Evolutionary conservation across 2,113 vertebrate species (phyloP).

Genomic region (Passer domesticus): DNA sequence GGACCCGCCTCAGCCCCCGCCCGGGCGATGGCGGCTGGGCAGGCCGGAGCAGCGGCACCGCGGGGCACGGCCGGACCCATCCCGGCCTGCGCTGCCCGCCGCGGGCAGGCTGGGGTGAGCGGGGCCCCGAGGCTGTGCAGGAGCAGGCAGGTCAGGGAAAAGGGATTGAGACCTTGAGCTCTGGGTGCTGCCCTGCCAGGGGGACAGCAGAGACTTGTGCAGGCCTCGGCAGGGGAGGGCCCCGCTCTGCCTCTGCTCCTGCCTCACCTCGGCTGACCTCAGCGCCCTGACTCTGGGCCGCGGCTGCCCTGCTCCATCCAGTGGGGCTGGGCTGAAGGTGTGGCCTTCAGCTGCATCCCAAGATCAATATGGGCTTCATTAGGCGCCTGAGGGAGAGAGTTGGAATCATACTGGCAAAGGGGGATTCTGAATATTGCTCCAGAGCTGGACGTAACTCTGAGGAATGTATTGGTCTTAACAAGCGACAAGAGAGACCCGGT

Average conservation of each 20-base stretch:
- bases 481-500: neutral
- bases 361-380: neutral
- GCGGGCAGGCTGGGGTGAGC: rapidly evolving
- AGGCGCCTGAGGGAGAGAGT: neutral
- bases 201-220: rapidly evolving
- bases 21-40: slow-evolving; percentile 59
- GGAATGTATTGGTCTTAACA: neutral
- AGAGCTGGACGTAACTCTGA: neutral
- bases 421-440: neutral
- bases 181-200: neutral
- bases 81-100: neutral
- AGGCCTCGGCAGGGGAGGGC: neutral
- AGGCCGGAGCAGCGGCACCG: neutral
- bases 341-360: neutral
- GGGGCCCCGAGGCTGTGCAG: rapidly evolving
- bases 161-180: neutral
- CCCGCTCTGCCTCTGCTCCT: neutral
- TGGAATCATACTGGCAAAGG: neutral
- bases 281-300: neutral
- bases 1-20: neutral
- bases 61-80: no score
- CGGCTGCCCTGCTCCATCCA: rapidly evolving
- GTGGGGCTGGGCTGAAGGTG: neutral
- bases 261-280: neutral
- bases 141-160: neutral